These are phyloP conservation scores for Tachypleus tridentatus DNA, from an alignment of 1,140 invertebrate genomes.

Conservation along the genomic window DNA sequence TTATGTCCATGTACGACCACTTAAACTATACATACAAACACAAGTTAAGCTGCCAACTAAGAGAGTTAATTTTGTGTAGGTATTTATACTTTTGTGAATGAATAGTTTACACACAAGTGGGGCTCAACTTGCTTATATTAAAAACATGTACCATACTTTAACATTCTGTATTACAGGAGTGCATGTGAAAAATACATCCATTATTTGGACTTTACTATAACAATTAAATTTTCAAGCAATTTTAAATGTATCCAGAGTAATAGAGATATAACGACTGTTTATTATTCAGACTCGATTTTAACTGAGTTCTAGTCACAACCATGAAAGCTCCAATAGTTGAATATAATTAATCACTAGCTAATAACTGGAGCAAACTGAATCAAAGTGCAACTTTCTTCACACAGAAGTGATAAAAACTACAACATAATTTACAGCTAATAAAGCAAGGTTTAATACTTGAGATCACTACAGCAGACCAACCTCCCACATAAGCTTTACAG, in stretches of 20 bases:
- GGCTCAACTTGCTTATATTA: no score
- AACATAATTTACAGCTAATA: background rate
- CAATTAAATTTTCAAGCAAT: background rate
- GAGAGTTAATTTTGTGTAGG: background rate
- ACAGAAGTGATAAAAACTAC: background rate
- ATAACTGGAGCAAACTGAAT: no score
- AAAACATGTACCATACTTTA: no score
- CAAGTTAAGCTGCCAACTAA: no score
- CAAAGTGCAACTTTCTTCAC: background rate
- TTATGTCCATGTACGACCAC: no score
- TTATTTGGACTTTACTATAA: background rate
- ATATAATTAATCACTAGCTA: background rate
- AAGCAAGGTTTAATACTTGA: background rate
- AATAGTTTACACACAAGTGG: background rate
- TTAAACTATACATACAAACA: no score
- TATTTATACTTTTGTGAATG: constrained; percentile 7
- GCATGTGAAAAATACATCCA: background rate
- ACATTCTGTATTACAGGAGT: no score
- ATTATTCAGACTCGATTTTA: background rate
- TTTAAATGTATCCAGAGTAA: background rate
- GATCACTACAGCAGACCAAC: constrained; percentile 36
- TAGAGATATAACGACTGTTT: background rate
- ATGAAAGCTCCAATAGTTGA: constrained; percentile 2
- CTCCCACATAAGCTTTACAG: constrained; percentile 71
- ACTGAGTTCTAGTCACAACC: no score